Percentiles rank a stretch among this genome's conserved stretches.
Evolutionary conservation across 35 echinoderm and acorn worm species (phyloP).

Genomic region (Nesometra sesokonis): DNA sequence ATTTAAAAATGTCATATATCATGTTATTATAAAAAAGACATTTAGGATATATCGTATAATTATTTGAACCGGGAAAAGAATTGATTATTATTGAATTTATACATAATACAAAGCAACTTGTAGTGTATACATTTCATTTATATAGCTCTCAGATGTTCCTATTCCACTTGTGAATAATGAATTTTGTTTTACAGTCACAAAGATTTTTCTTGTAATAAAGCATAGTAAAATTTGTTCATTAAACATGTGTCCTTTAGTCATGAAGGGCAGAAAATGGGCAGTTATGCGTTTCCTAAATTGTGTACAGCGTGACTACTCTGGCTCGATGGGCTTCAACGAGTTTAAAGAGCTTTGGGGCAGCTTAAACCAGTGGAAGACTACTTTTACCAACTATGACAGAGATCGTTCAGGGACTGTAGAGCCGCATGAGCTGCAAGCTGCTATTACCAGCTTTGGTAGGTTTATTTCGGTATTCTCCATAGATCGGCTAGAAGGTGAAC

Average conservation of each 20-base stretch:
- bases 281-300: background rate
- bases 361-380: slow-evolving; percentile 85
- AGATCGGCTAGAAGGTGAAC: background rate
- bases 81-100: too few species aligned
- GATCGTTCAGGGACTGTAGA: slow-evolving; percentile 83
- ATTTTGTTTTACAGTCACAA: too few species aligned
- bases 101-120: too few species aligned
- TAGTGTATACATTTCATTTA: too few species aligned
- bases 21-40: too few species aligned
- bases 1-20: too few species aligned
- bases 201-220: too few species aligned
- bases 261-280: background rate
- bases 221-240: background rate
- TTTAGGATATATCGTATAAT: too few species aligned
- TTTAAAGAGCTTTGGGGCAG: slow-evolving; percentile 94
- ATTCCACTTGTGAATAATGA: too few species aligned
- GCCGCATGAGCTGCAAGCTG: slow-evolving; percentile 54
- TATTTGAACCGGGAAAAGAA: too few species aligned
- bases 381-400: slow-evolving; percentile 62
- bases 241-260: background rate
- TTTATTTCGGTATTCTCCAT: too few species aligned
- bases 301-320: slow-evolving; percentile 64
- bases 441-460: slow-evolving; percentile 74
- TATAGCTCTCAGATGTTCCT: too few species aligned
- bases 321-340: slow-evolving; percentile 91